Evolutionary conservation across 2,113 vertebrate species (phyloP).

Genomic region (Aegithalos caudatus): DNA sequence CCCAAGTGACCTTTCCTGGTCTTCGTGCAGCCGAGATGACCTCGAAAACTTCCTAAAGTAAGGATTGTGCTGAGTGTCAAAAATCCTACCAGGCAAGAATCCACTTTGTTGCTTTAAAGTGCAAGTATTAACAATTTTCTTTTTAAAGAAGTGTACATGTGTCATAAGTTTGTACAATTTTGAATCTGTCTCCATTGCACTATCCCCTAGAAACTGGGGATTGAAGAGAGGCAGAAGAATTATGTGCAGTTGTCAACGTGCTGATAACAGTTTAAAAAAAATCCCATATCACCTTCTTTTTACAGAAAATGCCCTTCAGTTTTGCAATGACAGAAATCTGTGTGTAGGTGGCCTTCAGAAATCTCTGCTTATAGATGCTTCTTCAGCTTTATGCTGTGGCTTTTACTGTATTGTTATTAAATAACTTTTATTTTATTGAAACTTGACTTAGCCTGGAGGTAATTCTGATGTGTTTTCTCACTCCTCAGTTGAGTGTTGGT

Average conservation of each 20-base stretch:
- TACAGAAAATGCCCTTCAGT: background rate
- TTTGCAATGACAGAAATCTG: background rate
- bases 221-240: background rate
- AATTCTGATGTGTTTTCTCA: background rate
- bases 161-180: background rate
- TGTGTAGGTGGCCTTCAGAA: background rate
- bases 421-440: background rate
- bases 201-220: background rate
- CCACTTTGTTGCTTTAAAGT: background rate
- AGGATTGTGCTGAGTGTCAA: constrained; percentile 30
- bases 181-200: background rate
- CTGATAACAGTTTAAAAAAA: background rate
- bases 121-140: background rate
- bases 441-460: background rate
- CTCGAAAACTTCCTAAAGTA: constrained; percentile 95
- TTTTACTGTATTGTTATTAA: background rate
- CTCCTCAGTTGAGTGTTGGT: background rate
- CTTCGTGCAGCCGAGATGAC: constrained; percentile 91
- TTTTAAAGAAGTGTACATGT: background rate
- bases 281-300: background rate
- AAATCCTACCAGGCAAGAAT: background rate
- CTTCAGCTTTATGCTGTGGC: background rate
- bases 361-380: background rate
- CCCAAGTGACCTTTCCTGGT: constrained; percentile 96
- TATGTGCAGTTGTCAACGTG: background rate